Percentiles rank a stretch among this genome's conserved stretches.
Conservation (phyloP, 2,888 invertebrate species). For the Plebejus argus region DNA sequence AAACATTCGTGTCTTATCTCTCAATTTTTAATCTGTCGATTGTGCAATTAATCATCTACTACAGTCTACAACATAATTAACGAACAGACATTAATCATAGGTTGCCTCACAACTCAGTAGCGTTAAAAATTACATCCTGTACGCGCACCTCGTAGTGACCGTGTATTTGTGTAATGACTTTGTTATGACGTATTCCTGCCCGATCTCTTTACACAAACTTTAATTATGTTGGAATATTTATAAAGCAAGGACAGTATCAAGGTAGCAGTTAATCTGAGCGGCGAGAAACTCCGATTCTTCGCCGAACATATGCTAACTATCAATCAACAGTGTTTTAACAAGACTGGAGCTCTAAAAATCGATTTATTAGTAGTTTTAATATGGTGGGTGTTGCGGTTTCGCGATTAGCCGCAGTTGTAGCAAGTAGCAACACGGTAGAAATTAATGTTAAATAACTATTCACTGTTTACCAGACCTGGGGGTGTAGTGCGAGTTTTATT, state of each 20-base stretch:
- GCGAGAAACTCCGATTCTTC: not conserved
- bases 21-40: not conserved
- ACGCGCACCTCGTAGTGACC: not conserved
- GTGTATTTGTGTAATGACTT: slow-evolving; percentile 28
- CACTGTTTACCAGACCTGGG: too few species aligned
- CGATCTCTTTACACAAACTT: slow-evolving; percentile 26
- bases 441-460: too few species aligned
- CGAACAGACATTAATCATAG: not conserved
- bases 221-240: slow-evolving; percentile 32
- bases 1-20: not conserved
- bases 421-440: not conserved
- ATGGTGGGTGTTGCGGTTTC: not conserved
- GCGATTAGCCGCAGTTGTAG: not conserved
- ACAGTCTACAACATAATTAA: not conserved
- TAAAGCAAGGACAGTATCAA: slow-evolving; percentile 32
- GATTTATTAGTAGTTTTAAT: slow-evolving; percentile 28
- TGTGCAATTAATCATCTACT: not conserved
- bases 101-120: not conserved
- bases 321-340: slow-evolving; percentile 26
- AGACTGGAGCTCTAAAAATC: slow-evolving; percentile 31
- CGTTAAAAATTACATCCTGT: slow-evolving; percentile 14
- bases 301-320: slow-evolving; percentile 30
- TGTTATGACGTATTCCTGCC: slow-evolving; percentile 22
- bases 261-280: slow-evolving; percentile 19
- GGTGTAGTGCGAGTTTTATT: too few species aligned